Conservation (phyloP, 2,797 vertebrate genomes). For the Lepilemur ruficaudatus region DNA sequence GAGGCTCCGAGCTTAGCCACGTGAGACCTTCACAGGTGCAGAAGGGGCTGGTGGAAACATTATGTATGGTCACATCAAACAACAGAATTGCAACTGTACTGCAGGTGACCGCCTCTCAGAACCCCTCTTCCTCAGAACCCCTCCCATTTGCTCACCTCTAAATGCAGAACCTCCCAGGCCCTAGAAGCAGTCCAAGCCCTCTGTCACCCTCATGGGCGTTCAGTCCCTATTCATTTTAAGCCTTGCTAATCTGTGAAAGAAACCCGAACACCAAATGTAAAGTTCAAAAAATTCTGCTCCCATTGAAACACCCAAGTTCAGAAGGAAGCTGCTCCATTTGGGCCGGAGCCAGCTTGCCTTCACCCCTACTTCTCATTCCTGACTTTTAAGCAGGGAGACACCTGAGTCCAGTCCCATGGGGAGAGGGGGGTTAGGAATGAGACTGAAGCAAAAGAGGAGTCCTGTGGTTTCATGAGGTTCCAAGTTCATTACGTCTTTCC, state of each 20-base stretch:
- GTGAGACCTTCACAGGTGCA: background rate
- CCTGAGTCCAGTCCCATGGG: background rate
- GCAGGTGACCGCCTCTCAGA: background rate
- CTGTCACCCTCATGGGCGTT: background rate
- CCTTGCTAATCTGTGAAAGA: background rate
- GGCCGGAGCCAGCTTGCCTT: background rate
- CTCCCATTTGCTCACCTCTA: background rate
- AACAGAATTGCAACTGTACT: background rate
- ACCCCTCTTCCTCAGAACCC: background rate
- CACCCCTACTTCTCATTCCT: background rate
- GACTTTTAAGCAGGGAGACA: background rate
- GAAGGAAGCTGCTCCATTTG: background rate
- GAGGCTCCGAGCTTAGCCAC: background rate
- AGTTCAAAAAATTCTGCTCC: background rate
- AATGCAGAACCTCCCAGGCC: background rate
- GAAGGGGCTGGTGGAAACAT: background rate
- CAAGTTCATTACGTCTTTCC: background rate
- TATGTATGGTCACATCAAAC: background rate
- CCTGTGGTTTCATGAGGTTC: background rate
- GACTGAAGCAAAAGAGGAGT: background rate
- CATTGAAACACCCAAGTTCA: background rate
- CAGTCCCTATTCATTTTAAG: background rate
- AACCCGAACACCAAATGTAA: background rate
- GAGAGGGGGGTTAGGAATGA: background rate
- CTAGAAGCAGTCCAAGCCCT: background rate